Base-by-base conservation (phyloP, 2,888 invertebrate species). In the Patella pellucida region DNA sequence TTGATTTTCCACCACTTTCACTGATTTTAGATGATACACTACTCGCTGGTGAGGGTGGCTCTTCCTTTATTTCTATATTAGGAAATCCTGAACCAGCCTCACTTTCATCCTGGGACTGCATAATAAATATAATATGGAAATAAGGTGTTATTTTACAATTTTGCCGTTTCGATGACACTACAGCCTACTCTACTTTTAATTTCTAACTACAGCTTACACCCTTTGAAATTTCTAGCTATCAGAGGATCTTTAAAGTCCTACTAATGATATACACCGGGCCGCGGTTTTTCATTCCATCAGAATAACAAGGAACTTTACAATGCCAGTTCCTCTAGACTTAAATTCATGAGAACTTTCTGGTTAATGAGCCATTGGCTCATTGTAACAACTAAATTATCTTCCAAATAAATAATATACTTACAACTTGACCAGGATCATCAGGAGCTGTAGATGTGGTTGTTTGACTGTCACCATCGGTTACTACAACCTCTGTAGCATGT, bases 1-100 rank as follows among this genome's bases (percentile, higher is more conserved):
- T 23, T 23, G 62, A 78, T 68, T 81, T 84, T 70, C 83, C 82
- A 19, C 86, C 87, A 9, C 84, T 75, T 71, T 89, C 89, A 73
- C 89, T 88, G 68, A 89, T 78, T 71, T 85, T 83, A 19, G 90
- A 89, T 23, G 88, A 85, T 9, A 89, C 85, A 79, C 89, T 89
- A 74, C 89, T 88, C 56, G 89, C 85, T 3, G 89, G 89, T 3
- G 89, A 89, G 4, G 83, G 77, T 3, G 89, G 88, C 68, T 87
- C 87, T 52, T 88, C 87, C 56, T 85, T 83, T 50, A 83, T 71
- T 4, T 85, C 83, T 15, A 84, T 81, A 75, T 74, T 81, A 70
- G 80, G 70, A 52, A 79, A 77, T 51, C 81, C 79, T 12, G 75
- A n/a, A 54, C 77, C 77, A 31, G n/a, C 69, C n/a, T 69, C 69